phyloP scores from a whole-genome alignment of 2,888 invertebrate genomes.

The Drosophila multiciliata region DNA sequence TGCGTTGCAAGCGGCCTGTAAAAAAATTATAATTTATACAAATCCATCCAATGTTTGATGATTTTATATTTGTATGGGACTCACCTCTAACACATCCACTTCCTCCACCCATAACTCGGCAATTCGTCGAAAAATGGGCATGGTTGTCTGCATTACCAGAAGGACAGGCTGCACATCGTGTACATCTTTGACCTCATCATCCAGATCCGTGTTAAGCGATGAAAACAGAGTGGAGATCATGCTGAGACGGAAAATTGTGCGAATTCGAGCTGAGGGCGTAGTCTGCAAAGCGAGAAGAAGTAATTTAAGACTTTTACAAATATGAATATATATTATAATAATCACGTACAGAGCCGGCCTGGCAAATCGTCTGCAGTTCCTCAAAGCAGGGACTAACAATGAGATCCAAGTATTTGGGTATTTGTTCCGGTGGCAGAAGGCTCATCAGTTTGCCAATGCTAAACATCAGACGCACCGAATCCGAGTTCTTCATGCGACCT shows the following conservation, averaged over 20 bases:
- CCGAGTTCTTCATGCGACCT: conserved; percentile 88
- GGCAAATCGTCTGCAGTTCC: conserved; percentile 87
- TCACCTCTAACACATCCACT: conserved; percentile 88
- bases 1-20: conserved; percentile 90
- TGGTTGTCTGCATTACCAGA: conserved; percentile 87
- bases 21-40: conserved; percentile 45
- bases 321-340: not conserved
- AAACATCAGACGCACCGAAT: conserved; percentile 90
- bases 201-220: conserved; percentile 86
- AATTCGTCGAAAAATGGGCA: conserved; percentile 88
- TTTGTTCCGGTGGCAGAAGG: conserved; percentile 87
- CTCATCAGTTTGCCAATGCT: conserved; percentile 91
- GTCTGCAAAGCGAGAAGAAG: conserved; percentile 30
- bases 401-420: conserved; percentile 89
- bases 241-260: conserved; percentile 88
- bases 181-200: conserved; percentile 68
- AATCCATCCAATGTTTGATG: not conserved
- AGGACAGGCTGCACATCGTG: conserved; percentile 86
- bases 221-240: conserved; percentile 89
- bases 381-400: conserved; percentile 89
- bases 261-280: conserved; percentile 78
- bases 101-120: conserved; percentile 88
- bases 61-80: not conserved
- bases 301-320: not conserved
- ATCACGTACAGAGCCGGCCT: conserved; percentile 85